Conservation (phyloP, 2,797 vertebrate species). For the Fratercula arctica region DNA sequence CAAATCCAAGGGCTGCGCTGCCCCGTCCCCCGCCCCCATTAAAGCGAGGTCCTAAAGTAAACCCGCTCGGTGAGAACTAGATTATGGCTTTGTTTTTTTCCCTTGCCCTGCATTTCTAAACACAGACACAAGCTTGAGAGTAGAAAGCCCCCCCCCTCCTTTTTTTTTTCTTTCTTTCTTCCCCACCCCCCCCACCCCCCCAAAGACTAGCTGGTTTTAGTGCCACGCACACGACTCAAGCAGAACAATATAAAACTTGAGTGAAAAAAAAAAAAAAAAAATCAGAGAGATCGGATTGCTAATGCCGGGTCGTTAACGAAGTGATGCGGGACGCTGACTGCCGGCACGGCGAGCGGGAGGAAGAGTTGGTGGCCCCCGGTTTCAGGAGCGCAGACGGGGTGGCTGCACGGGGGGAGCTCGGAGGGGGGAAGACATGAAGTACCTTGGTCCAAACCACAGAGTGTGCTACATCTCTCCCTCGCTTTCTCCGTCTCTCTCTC, state of each 20-base stretch:
- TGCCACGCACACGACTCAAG: neutral
- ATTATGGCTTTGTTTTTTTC: constrained; percentile 48
- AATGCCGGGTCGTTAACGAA: neutral
- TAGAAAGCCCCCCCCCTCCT: fast-evolving
- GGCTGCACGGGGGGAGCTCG: neutral
- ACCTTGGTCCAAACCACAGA: neutral
- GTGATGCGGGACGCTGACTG: neutral
- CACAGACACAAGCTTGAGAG: neutral
- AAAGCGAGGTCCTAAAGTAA: constrained; percentile 53
- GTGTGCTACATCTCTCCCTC: neutral
- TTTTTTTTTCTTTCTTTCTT: fast-evolving
- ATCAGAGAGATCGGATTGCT: neutral
- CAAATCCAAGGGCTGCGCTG: neutral
- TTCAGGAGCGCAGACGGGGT: neutral
- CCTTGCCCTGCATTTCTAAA: neutral
- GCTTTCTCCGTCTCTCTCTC: neutral
- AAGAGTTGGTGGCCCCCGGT: neutral
- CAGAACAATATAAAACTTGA: neutral
- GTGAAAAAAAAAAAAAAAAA: neutral
- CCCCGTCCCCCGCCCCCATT: neutral
- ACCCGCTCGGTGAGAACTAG: constrained; percentile 48
- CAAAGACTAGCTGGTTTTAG: neutral
- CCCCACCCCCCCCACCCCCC: fast-evolving
- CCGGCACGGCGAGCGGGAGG: neutral
- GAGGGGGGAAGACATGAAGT: neutral